Evolutionary conservation across 2,113 vertebrate genomes (phyloP).

Genomic region (Synodontis membranacea): DNA sequence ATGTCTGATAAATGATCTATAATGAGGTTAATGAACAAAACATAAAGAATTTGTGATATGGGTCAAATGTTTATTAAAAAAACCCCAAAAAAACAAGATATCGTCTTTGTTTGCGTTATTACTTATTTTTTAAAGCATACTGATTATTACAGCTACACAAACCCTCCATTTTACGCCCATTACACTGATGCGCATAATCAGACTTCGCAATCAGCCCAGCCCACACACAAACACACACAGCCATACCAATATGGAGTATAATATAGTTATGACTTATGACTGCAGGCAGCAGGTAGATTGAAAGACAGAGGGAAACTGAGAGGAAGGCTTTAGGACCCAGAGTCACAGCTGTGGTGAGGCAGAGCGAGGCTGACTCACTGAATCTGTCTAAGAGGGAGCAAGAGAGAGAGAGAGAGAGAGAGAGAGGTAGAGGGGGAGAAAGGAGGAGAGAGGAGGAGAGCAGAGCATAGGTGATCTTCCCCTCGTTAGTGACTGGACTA

Average conservation of each 20-base stretch:
- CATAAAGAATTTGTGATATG: background rate
- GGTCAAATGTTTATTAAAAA: constrained; percentile 1
- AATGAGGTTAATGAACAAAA: background rate
- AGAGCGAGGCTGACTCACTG: constrained; percentile 78
- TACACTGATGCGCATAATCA: background rate
- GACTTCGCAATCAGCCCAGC: background rate
- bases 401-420: constrained; percentile 56
- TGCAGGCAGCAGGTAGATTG: constrained; percentile 30
- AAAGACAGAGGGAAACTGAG: constrained; percentile 5
- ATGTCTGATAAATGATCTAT: background rate
- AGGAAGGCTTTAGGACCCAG: constrained; percentile 75
- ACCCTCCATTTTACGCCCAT: background rate
- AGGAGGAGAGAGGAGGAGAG: constrained; percentile 61
- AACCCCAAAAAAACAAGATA: background rate
- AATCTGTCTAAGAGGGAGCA: constrained; percentile 73
- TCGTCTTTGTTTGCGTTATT: background rate
- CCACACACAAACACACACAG: background rate
- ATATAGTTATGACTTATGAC: constrained; percentile 40
- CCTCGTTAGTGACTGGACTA: constrained; percentile 74
- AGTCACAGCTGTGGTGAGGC: constrained; percentile 57
- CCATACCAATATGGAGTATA: background rate
- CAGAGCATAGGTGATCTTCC: constrained; percentile 76
- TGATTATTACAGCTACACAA: background rate
- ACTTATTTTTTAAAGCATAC: background rate
- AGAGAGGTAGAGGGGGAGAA: constrained; percentile 63